These are phyloP conservation scores for Silurus lanzhouensis DNA, from an alignment of 2,797 vertebrate genomes.

Conservation along the genomic window DNA sequence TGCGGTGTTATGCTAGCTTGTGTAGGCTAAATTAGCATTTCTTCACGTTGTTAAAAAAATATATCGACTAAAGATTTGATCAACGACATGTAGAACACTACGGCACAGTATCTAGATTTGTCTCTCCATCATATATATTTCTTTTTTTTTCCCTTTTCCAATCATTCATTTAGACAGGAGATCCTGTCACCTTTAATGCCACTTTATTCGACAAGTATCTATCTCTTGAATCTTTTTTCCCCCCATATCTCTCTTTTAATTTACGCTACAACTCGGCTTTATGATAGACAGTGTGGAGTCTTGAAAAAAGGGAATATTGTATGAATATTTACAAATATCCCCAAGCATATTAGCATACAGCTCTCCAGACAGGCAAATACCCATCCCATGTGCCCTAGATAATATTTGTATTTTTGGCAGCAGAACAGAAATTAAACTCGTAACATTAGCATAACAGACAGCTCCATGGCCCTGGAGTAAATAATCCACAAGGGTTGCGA, in stretches of 20 bases:
- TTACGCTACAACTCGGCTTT: neutral
- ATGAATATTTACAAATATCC: conserved; percentile 49
- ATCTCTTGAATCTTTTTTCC: neutral
- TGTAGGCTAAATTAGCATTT: neutral
- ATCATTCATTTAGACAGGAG: conserved; percentile 19
- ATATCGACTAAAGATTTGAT: neutral
- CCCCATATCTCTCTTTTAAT: neutral
- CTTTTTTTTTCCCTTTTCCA: neutral
- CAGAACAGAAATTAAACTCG: conserved; percentile 56
- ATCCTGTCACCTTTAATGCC: neutral
- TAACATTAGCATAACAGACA: conserved; percentile 57
- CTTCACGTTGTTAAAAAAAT: neutral
- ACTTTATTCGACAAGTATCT: neutral
- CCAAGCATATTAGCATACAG: conserved; percentile 39
- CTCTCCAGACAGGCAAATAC: conserved; percentile 47
- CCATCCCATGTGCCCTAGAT: conserved; percentile 40
- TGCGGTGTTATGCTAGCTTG: neutral
- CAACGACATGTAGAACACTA: neutral
- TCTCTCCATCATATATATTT: neutral
- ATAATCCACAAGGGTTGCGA: conserved; percentile 50
- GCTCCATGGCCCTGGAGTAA: conserved; percentile 30
- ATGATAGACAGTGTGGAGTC: neutral
- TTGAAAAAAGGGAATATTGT: neutral
- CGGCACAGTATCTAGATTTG: neutral
- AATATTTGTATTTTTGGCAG: conserved; percentile 50